Conservation (phyloP, 2,797 vertebrate genomes). For the Gymnodraco acuticeps region DNA sequence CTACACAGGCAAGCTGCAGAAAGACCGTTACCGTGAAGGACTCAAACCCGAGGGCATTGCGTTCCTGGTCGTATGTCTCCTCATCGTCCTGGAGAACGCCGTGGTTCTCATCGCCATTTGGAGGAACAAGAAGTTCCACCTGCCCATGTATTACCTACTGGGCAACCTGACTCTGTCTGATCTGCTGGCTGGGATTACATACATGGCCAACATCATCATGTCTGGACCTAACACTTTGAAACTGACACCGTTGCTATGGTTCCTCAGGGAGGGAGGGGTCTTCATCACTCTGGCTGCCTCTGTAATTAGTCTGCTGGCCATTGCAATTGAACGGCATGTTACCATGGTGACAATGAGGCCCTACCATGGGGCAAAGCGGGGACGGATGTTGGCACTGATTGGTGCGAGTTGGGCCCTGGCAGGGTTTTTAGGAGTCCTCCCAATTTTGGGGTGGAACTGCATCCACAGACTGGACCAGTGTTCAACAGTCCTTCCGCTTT, state of each 20-base stretch:
- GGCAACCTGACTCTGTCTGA: constrained; percentile 93
- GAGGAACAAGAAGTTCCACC: constrained; percentile 92
- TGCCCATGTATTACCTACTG: constrained; percentile 93
- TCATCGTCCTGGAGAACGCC: constrained; percentile 91
- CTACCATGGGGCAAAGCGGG: constrained; percentile 84
- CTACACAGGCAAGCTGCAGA: constrained; percentile 88
- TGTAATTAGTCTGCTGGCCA: constrained; percentile 90
- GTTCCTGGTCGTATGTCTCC: constrained; percentile 88
- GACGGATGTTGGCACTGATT: constrained; percentile 87
- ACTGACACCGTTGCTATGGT: constrained; percentile 90
- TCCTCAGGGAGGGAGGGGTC: constrained; percentile 91
- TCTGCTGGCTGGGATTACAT: constrained; percentile 90
- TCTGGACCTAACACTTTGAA: constrained; percentile 88
- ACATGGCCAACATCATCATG: constrained; percentile 90
- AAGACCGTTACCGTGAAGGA: constrained; percentile 83
- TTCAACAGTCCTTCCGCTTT: constrained; percentile 91
- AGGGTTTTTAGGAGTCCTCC: constrained; percentile 87
- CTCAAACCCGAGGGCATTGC: constrained; percentile 86
- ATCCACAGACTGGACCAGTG: constrained; percentile 84
- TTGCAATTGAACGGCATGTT: constrained; percentile 91
- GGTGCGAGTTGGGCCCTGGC: constrained; percentile 88
- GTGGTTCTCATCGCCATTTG: constrained; percentile 90
- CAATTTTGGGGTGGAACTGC: constrained; percentile 93
- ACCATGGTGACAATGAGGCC: constrained; percentile 92
- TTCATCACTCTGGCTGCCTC: constrained; percentile 92